Evolutionary conservation across 1,140 invertebrate genomes (phyloP).

Genomic region (Hetaerina americana): DNA sequence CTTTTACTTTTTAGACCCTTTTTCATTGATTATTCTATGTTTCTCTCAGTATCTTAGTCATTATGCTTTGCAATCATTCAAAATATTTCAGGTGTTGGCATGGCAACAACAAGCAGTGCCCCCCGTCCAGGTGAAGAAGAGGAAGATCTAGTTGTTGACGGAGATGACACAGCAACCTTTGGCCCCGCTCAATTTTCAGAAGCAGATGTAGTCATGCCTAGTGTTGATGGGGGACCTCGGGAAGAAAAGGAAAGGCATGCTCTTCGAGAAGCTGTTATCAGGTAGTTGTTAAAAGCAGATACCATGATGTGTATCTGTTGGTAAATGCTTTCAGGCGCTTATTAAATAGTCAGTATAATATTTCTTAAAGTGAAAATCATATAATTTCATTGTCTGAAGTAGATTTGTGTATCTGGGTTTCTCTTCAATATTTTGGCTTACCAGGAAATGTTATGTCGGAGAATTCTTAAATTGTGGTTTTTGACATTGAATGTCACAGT

Average conservation of each 20-base stretch:
- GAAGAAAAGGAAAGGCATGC: not conserved
- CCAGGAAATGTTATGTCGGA: no score
- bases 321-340: no score
- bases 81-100: constrained; percentile 29
- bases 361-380: no score
- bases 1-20: no score
- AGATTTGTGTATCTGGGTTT: no score
- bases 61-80: constrained; percentile 5
- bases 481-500: no score
- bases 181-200: constrained; percentile 74
- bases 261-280: not conserved
- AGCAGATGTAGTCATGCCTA: constrained; percentile 48
- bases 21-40: not conserved
- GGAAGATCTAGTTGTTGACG: constrained; percentile 64
- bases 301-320: no score
- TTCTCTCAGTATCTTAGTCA: not conserved
- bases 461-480: no score
- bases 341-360: no score
- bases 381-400: no score
- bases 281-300: no score
- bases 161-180: constrained; percentile 58
- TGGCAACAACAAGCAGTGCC: constrained; percentile 39
- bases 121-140: constrained; percentile 56
- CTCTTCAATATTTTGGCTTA: no score
- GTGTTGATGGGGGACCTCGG: constrained; percentile 21